These are phyloP conservation scores for Orchesella flavescens DNA, from an alignment of 2,888 invertebrate species.

Conservation along the genomic window DNA sequence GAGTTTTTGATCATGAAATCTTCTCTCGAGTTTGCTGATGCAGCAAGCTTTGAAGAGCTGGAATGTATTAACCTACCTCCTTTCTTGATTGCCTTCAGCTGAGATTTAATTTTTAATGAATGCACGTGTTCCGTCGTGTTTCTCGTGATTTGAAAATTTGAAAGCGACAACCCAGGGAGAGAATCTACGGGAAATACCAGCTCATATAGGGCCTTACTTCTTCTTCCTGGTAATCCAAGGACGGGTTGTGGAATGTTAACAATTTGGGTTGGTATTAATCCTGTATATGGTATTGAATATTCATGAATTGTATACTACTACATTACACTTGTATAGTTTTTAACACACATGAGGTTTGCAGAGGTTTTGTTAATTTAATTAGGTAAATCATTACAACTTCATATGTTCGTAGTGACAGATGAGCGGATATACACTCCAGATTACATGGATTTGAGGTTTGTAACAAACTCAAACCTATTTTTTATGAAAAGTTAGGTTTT, in stretches of 20 bases:
- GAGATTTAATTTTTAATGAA: slow-evolving; percentile 52
- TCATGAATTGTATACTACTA: neutral
- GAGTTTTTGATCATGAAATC: slow-evolving; percentile 63
- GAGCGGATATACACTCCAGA: too few relatives aligned
- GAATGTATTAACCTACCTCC: slow-evolving; percentile 29
- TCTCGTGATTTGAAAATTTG: slow-evolving; percentile 71
- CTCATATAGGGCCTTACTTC: slow-evolving; percentile 80
- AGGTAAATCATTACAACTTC: too few relatives aligned
- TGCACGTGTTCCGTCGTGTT: slow-evolving; percentile 37
- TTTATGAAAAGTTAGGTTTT: too few relatives aligned
- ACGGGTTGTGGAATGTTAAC: slow-evolving; percentile 80
- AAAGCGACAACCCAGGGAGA: slow-evolving; percentile 77
- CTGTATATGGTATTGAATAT: slow-evolving; percentile 18
- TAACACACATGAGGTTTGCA: neutral
- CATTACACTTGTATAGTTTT: neutral
- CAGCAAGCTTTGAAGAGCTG: neutral
- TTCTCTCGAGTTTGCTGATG: slow-evolving; percentile 33
- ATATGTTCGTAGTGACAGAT: too few relatives aligned
- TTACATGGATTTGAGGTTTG: too few relatives aligned
- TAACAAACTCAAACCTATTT: too few relatives aligned
- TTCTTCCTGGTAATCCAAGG: slow-evolving; percentile 79
- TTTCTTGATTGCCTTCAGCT: slow-evolving; percentile 59
- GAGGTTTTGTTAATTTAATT: neutral
- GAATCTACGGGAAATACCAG: slow-evolving; percentile 81
- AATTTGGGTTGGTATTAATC: slow-evolving; percentile 53